These are phyloP conservation scores for Glaucopsyche alexis DNA, from an alignment of 2,888 invertebrate genomes.

Conservation along the genomic window DNA sequence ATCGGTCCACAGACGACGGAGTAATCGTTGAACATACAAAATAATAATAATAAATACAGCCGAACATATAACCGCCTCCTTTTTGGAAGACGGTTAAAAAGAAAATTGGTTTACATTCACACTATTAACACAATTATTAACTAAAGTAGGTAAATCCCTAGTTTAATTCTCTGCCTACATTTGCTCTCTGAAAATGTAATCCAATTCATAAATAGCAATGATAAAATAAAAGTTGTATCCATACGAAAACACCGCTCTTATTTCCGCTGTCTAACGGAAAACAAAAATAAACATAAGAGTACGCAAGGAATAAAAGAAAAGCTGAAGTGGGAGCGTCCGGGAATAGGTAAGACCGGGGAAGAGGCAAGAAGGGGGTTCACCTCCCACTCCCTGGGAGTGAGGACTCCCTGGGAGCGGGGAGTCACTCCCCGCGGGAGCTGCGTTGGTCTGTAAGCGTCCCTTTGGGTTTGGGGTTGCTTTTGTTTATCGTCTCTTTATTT, in stretches of 20 bases:
- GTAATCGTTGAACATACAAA: too few species aligned
- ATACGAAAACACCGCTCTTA: slow-evolving; percentile 61
- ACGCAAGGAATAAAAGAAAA: slow-evolving; percentile 75
- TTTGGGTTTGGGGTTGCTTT: slow-evolving; percentile 56
- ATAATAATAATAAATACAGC: too few species aligned
- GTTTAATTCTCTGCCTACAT: not conserved
- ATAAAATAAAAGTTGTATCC: slow-evolving; percentile 47
- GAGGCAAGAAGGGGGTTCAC: slow-evolving; percentile 40
- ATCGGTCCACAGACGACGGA: too few species aligned
- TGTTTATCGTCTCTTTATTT: slow-evolving; percentile 68
- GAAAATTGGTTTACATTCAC: too few species aligned
- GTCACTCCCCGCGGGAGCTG: slow-evolving; percentile 46
- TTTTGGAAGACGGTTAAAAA: too few species aligned
- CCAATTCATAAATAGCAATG: slow-evolving; percentile 9
- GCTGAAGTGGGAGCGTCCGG: slow-evolving; percentile 72
- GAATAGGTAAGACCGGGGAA: slow-evolving; percentile 50
- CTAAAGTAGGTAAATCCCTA: too few species aligned
- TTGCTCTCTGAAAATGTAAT: not conserved
- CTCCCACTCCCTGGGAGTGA: slow-evolving; percentile 33
- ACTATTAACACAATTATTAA: too few species aligned
- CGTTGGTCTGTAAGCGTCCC: slow-evolving; percentile 46
- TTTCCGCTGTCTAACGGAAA: slow-evolving; percentile 74
- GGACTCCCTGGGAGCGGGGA: slow-evolving; percentile 41
- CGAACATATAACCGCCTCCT: too few species aligned
- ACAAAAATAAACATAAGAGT: slow-evolving; percentile 78